Evolutionary conservation across 2,113 vertebrate species (phyloP).

Genomic region (Trogon surrucura): DNA sequence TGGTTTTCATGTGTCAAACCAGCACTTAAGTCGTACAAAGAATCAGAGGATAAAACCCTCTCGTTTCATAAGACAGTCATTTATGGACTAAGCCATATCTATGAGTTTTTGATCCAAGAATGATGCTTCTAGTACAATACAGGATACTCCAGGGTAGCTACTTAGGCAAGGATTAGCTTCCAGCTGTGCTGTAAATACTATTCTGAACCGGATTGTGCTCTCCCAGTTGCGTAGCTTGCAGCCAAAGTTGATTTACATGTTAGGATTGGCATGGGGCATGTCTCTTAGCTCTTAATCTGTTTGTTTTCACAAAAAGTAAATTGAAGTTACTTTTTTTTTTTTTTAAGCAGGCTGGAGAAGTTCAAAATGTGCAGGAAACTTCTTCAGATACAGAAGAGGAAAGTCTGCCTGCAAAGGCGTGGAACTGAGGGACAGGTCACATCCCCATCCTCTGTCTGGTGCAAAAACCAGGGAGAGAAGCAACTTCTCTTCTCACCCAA

Average conservation of each 20-base stretch:
- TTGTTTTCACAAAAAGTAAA: constrained; percentile 25
- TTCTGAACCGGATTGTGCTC: neutral
- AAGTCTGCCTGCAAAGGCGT: neutral
- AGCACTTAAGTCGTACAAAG: neutral
- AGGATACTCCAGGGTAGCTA: constrained; percentile 26
- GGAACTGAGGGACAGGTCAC: neutral
- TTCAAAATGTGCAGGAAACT: neutral
- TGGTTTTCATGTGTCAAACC: neutral
- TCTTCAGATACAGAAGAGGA: neutral
- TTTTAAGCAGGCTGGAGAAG: neutral
- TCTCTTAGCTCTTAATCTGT: constrained; percentile 5
- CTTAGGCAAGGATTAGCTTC: constrained; percentile 50
- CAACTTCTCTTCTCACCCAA: neutral
- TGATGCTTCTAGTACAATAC: neutral
- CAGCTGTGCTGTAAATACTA: constrained; percentile 4
- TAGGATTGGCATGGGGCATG: neutral
- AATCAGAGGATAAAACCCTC: neutral
- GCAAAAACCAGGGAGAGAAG: neutral
- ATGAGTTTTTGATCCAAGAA: constrained; percentile 46
- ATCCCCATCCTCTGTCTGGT: neutral
- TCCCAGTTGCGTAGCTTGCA: neutral
- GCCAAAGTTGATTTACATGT: neutral
- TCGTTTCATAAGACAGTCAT: neutral
- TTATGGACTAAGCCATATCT: constrained; percentile 16
- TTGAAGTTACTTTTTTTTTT: neutral